Evolutionary conservation across 2,113 vertebrate genomes (phyloP).

Genomic region (Propithecus coquereli): DNA sequence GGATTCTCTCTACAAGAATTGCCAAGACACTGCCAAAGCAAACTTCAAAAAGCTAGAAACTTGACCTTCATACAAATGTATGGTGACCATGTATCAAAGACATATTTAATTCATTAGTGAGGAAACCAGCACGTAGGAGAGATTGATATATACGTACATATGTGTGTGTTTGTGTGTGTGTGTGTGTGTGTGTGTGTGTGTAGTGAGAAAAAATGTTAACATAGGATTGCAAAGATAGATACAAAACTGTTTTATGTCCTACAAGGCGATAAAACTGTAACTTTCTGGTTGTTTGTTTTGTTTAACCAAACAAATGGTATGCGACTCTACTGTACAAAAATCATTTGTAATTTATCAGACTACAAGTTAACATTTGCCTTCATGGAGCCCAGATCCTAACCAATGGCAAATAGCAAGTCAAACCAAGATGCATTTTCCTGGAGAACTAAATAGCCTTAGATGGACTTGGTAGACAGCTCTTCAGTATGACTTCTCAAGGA

Average conservation of each 20-base stretch:
- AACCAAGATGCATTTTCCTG: background rate
- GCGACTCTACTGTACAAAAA: background rate
- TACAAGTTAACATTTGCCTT: background rate
- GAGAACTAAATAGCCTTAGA: background rate
- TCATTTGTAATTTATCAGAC: background rate
- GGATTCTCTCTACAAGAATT: background rate
- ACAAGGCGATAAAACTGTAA: background rate
- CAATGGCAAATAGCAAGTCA: background rate
- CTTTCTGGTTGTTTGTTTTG: background rate
- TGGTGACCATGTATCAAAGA: background rate
- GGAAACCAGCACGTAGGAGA: background rate
- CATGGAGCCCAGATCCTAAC: background rate
- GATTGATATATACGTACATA: background rate
- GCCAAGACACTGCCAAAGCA: conserved; percentile 14
- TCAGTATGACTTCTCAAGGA: background rate
- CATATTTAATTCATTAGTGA: conserved; percentile 21
- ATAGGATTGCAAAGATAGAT: background rate
- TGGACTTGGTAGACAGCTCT: background rate
- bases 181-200: background rate
- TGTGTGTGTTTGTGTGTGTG: background rate
- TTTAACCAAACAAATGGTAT: background rate
- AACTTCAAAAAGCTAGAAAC: conserved; percentile 27
- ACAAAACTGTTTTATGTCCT: background rate
- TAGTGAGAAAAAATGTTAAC: background rate
- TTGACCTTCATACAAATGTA: conserved; percentile 13